Evolutionary conservation across 1,140 invertebrate genomes (phyloP).

Genomic region (Trypoxylus dichotomus): DNA sequence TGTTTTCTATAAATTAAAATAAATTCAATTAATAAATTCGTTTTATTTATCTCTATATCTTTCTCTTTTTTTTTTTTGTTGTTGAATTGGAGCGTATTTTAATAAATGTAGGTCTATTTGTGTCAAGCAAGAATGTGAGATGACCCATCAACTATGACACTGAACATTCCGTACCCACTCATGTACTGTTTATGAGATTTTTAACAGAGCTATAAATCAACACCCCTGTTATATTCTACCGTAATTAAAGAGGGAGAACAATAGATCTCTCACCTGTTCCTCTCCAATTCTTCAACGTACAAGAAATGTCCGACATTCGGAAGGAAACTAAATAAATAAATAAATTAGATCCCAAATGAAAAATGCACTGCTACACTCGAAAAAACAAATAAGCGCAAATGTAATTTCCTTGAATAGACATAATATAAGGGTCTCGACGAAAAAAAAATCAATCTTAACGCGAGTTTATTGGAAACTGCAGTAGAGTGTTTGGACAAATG

Average conservation of each 20-base stretch:
- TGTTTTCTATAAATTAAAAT: neutral
- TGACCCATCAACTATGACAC: constrained; percentile 15
- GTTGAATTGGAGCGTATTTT: neutral
- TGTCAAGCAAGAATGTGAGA: neutral
- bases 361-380: neutral
- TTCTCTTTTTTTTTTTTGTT: neutral
- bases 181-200: constrained; percentile 21
- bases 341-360: neutral
- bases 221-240: neutral
- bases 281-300: neutral
- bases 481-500: constrained; percentile 21
- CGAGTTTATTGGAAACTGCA: constrained; percentile 14
- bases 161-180: constrained; percentile 4
- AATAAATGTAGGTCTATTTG: constrained; percentile 6
- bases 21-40: neutral
- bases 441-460: constrained; percentile 32
- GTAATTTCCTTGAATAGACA: neutral
- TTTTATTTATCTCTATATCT: neutral
- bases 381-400: neutral
- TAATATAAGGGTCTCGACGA: constrained; percentile 4
- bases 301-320: too few relatives aligned
- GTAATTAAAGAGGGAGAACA: neutral
- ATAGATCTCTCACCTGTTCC: neutral
- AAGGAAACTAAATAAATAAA: neutral
- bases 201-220: constrained; percentile 18